phyloP scores from a whole-genome alignment of 2,888 invertebrate species.

The Aquatica leii region DNA sequence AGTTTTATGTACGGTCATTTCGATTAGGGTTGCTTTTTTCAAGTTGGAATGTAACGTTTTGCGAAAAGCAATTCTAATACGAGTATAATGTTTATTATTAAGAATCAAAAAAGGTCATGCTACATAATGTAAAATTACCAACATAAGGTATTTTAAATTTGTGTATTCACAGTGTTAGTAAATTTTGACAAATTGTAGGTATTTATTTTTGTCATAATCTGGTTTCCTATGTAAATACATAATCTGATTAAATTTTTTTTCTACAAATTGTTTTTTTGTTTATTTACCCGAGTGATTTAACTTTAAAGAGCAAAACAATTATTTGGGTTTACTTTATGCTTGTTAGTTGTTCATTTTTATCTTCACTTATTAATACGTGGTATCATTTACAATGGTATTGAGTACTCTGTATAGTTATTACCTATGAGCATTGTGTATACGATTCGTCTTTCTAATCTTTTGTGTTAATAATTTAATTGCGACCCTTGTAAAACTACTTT shows the following conservation, averaged over 20 bases:
- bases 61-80: conserved; percentile 14
- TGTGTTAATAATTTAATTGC: no score
- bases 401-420: no score
- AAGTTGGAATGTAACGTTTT: no score
- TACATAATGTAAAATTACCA: conserved; percentile 7
- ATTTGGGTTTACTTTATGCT: no score
- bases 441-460: no score
- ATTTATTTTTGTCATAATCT: conserved; percentile 49
- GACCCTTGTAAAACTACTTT: no score
- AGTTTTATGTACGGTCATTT: conserved; percentile 39
- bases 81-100: conserved; percentile 19
- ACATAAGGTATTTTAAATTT: conserved; percentile 24
- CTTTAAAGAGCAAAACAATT: no score
- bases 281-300: no score
- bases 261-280: conserved; percentile 40
- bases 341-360: no score
- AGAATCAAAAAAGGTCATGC: conserved; percentile 8
- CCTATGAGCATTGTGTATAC: no score
- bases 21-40: conserved; percentile 33
- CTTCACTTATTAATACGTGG: no score
- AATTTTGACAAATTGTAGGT: conserved; percentile 30
- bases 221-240: conserved; percentile 55
- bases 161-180: conserved; percentile 31
- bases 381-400: no score
- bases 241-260: conserved; percentile 58